A percentile compares a stretch with the other conserved stretches of the same genome.
Conservation (phyloP, 2,888 invertebrate species). For the Ethmia dodecea region DNA sequence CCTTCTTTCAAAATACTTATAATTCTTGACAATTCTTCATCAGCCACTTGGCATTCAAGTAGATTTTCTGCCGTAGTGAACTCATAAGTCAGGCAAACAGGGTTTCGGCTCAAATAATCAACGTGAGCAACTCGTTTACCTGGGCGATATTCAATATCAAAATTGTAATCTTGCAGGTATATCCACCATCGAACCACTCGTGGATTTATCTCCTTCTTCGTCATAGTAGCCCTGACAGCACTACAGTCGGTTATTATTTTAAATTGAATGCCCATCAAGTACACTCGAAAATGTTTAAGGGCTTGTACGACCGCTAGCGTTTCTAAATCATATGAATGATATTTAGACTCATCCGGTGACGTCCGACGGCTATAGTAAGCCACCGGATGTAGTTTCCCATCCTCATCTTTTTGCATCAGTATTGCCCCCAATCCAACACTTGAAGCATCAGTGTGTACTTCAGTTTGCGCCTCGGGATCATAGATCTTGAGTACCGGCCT, state of each 20-base stretch:
- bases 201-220: slow-evolving; percentile 11
- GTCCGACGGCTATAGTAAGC: slow-evolving; percentile 2
- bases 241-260: slow-evolving; percentile 5
- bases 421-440: slow-evolving; percentile 2
- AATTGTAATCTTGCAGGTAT: slow-evolving; percentile 5
- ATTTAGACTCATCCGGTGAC: not conserved
- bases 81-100: too few relatives aligned
- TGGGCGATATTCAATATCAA: not conserved
- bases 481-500: not conserved
- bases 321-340: slow-evolving; percentile 3
- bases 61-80: too few relatives aligned
- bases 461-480: not conserved
- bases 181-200: slow-evolving; percentile 14
- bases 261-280: not conserved
- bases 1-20: too few relatives aligned
- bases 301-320: slow-evolving; percentile 3
- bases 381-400: not conserved
- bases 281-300: not conserved
- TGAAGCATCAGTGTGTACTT: slow-evolving; percentile 5
- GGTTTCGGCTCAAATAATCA: slow-evolving; percentile 1
- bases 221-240: slow-evolving; percentile 6
- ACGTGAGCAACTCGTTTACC: not conserved
- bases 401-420: slow-evolving; percentile 1
- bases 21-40: too few relatives aligned
- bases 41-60: too few relatives aligned